Conservation (phyloP, 1,140 invertebrate species). For the Pogonus chalceus region DNA sequence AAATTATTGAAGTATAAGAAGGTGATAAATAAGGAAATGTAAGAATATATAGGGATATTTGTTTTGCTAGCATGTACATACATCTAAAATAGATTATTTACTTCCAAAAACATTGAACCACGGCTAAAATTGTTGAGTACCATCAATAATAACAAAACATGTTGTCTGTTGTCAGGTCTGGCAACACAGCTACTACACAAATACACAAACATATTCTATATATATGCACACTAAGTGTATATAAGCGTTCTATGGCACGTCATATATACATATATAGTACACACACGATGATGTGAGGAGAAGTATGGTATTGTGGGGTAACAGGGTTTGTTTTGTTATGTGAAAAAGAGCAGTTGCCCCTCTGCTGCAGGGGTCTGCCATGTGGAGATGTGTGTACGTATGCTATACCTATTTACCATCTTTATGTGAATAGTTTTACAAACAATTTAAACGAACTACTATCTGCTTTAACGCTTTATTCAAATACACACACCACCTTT, state of each 20-base stretch:
- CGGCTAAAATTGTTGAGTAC: no score
- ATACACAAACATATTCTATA: no score
- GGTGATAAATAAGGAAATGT: no score
- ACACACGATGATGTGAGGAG: background rate
- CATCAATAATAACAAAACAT: no score
- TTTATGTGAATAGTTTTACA: background rate
- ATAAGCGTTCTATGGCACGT: background rate
- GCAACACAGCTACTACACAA: background rate
- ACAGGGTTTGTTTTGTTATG: conserved; percentile 5
- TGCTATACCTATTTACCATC: background rate
- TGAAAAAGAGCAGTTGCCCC: conserved; percentile 3
- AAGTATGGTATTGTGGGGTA: background rate
- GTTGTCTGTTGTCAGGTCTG: background rate
- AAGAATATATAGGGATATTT: no score
- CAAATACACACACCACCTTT: no score
- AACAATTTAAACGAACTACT: background rate
- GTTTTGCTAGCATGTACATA: no score
- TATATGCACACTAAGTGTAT: background rate
- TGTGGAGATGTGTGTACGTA: background rate
- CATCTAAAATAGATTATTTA: no score
- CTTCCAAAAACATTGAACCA: no score
- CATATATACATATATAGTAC: background rate
- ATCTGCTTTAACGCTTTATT: background rate
- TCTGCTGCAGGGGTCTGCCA: background rate
- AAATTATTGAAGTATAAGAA: no score